A percentile compares a stretch with the other conserved stretches of the same genome.
phyloP scores from a whole-genome alignment of 2,797 vertebrate species.

The Hyperoplus immaculatus region DNA sequence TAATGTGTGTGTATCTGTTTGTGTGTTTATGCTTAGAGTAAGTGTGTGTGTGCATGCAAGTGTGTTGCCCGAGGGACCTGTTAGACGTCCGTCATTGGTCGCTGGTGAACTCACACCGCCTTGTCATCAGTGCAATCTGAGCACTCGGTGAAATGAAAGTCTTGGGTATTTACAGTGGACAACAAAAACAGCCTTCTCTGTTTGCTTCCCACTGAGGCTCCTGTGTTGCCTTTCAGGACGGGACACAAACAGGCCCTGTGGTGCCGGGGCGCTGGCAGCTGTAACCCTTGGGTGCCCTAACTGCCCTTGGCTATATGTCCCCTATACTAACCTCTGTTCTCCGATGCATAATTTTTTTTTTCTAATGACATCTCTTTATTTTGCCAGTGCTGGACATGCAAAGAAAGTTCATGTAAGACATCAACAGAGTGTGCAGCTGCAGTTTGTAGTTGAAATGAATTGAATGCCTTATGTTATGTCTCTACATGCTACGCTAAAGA shows the following conservation, averaged over 20 bases:
- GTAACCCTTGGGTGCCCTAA: slow-evolving; percentile 35
- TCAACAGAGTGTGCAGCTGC: not conserved
- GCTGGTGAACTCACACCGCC: slow-evolving; percentile 12
- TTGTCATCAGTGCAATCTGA: slow-evolving; percentile 61
- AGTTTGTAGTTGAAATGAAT: not conserved
- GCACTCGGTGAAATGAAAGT: slow-evolving; percentile 60
- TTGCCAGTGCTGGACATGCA: not conserved
- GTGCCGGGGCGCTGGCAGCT: slow-evolving; percentile 34
- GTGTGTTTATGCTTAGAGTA: not conserved
- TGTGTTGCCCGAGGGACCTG: too few species aligned
- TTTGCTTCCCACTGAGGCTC: slow-evolving; percentile 47
- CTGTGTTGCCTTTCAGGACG: slow-evolving; percentile 46
- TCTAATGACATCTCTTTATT: not conserved
- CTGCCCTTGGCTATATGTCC: slow-evolving; percentile 48
- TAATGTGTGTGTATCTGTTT: not conserved
- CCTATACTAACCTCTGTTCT: slow-evolving; percentile 15
- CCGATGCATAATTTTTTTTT: not conserved
- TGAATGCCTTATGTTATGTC: too few species aligned
- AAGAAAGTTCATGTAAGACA: not conserved
- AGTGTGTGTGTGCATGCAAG: not conserved
- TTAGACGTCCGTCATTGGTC: slow-evolving; percentile 16
- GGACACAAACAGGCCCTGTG: slow-evolving; percentile 67
- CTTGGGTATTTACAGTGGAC: slow-evolving; percentile 58
- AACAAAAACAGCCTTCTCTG: slow-evolving; percentile 61
- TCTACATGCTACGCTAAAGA: too few species aligned